Base-by-base conservation (phyloP, 2,797 vertebrate species). In the Epinephelus awoara region DNA sequence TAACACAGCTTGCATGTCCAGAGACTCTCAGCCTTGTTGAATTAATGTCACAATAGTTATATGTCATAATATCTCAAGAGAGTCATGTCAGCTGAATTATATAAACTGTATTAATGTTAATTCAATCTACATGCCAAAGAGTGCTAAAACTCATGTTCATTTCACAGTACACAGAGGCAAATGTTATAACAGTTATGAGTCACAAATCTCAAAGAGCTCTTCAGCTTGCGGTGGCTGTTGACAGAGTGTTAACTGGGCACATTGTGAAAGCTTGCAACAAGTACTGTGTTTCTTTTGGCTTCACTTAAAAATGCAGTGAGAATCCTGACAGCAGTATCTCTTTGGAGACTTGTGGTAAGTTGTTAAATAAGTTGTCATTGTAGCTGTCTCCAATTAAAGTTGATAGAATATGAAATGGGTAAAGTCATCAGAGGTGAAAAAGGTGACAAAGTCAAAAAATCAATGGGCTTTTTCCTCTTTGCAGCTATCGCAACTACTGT, bases 301-400 rank as follows among this genome's bases (percentile, higher is more conserved):
- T 46, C 9, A 17, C 12, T 42, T 27, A 34, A 69, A 79, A 47
- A 58, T 56, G 25, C 44, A 62, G 40, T 0, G 0, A 40, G 46
- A 58, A 50, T 67, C 34, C 29, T 47, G 54, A 58, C 73, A 64
- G 47, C 21, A 2, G 8, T 15, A 6, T 69, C 47, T 59, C 17
- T 29, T n/a, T 25, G n/a, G 40, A 51, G 23, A 46, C 46, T 61
- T 23, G n/a, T 25, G 50, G 7, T 49, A 51, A 56, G 52, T 59
- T 68, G 51, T 54, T 51, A 64, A 69, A 59, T 29, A 67, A 51
- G 58, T 67, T 59, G 29, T 49, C 56, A 58, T 29, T 64, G 15
- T 17, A 65, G 29, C 25, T 46, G 34, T 68, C 42, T 59, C 19
- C 13, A 72, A 59, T 75, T 68, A 40, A 56, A 74, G 69, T 4